These are phyloP conservation scores for Paradisaea rubra DNA, from an alignment of 2,113 vertebrate genomes.

Conservation along the genomic window DNA sequence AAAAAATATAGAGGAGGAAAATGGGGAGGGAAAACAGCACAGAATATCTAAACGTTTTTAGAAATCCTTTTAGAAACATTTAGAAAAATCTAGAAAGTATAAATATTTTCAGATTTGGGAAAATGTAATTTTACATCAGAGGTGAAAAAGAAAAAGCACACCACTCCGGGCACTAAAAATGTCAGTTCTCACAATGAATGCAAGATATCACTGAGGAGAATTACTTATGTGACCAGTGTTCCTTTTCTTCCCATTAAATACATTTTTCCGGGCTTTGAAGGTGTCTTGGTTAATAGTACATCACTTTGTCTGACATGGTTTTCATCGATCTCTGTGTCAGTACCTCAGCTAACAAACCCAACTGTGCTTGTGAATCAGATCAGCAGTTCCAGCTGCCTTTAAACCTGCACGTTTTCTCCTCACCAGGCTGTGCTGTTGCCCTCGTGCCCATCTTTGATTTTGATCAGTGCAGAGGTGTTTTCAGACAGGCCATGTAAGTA, in stretches of 20 bases:
- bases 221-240: not conserved
- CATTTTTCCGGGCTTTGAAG: not conserved
- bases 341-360: not conserved
- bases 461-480: not conserved
- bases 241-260: not conserved
- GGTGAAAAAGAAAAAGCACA: not conserved
- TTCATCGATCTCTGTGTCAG: not conserved
- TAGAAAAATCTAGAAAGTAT: not conserved
- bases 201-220: not conserved
- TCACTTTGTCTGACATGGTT: not conserved
- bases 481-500: not conserved
- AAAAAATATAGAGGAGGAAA: not conserved
- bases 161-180: not conserved
- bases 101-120: not conserved
- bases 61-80: not conserved
- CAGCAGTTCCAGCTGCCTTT: not conserved
- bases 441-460: not conserved
- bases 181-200: not conserved
- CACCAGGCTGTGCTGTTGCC: not conserved
- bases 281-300: not conserved
- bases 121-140: not conserved
- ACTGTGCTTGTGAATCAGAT: not conserved
- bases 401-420: not conserved
- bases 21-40: not conserved
- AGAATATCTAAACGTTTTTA: not conserved